Conservation (phyloP, 2,888 invertebrate species). For the Tenthredo distinguenda region DNA sequence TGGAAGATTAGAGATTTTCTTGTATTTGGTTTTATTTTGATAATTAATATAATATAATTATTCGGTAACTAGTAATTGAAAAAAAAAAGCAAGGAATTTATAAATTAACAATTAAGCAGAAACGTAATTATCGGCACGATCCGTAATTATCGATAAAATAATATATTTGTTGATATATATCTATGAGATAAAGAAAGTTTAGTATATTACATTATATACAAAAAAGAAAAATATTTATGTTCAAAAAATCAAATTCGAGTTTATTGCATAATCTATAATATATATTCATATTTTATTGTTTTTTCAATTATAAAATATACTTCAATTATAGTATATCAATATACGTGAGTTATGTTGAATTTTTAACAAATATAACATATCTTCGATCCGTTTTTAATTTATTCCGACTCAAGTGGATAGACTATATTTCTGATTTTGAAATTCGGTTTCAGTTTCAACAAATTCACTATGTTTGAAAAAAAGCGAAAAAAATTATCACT, state of each 20-base stretch:
- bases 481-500: background rate
- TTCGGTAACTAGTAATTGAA: background rate
- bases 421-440: background rate
- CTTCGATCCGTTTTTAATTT: conserved; percentile 28
- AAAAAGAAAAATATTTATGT: conserved; percentile 17
- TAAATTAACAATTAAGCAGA: background rate
- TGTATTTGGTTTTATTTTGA: conserved; percentile 1
- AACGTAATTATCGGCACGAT: background rate
- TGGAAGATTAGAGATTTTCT: background rate
- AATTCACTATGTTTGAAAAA: conserved; percentile 5
- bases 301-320: background rate
- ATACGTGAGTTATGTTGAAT: conserved; percentile 13
- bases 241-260: conserved; percentile 30
- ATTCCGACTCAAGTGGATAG: background rate
- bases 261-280: conserved; percentile 5
- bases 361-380: background rate
- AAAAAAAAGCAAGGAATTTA: background rate
- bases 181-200: conserved; percentile 34
- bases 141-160: conserved; percentile 24
- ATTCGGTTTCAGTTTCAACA: background rate
- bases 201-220: conserved; percentile 29
- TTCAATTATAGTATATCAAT: background rate
- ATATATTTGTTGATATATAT: conserved; percentile 49
- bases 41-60: conserved; percentile 8
- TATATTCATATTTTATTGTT: conserved; percentile 11